Conservation (phyloP, 2,113 vertebrate species). For the Gasterosteus aculeatus region DNA sequence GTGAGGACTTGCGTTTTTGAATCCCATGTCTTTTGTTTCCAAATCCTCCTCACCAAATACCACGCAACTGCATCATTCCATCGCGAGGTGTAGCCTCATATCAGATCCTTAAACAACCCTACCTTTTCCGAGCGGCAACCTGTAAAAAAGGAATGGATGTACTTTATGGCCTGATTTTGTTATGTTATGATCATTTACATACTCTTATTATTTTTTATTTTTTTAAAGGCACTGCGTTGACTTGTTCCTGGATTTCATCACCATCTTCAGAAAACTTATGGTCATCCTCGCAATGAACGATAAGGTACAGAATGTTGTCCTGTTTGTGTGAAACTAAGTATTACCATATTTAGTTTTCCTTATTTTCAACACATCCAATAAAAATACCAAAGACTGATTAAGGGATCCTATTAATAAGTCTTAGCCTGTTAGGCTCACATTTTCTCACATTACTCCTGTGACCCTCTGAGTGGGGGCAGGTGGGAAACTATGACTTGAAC, state of each 20-base stretch:
- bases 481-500: not conserved
- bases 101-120: not conserved
- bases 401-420: not conserved
- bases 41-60: constrained; percentile 5
- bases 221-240: constrained; percentile 90
- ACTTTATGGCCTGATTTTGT: not conserved
- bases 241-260: constrained; percentile 94
- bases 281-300: constrained; percentile 93
- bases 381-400: not conserved
- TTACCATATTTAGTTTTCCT: not conserved
- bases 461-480: no score
- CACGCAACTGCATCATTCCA: constrained; percentile 1
- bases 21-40: not conserved
- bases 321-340: not conserved
- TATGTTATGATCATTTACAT: not conserved
- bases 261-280: constrained; percentile 96
- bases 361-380: not conserved
- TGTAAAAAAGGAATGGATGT: not conserved
- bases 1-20: constrained; percentile 74
- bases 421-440: not conserved
- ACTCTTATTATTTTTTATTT: not conserved
- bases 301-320: constrained; percentile 80
- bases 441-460: no score
- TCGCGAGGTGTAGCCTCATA: not conserved
- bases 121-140: not conserved